These are phyloP conservation scores for Ammospiza caudacuta DNA, from an alignment of 2,113 vertebrate species.

Conservation along the genomic window DNA sequence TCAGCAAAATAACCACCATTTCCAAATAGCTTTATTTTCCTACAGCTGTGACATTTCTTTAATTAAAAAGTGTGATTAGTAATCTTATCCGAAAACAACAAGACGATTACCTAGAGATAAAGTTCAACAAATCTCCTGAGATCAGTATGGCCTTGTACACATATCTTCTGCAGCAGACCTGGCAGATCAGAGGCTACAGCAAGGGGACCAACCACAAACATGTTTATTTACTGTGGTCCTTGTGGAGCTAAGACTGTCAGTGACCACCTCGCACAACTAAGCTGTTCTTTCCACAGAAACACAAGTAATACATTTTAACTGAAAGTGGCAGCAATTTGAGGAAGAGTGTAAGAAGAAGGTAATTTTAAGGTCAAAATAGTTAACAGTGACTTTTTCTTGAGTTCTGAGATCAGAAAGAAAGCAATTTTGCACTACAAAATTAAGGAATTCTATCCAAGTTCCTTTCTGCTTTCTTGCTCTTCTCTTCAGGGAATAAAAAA, in stretches of 20 bases:
- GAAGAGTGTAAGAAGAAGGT: background rate
- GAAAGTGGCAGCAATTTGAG: background rate
- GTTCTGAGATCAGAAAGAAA: background rate
- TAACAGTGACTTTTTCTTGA: background rate
- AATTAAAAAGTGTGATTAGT: constrained; percentile 16
- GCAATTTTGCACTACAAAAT: background rate
- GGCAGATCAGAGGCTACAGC: background rate
- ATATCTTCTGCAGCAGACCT: background rate
- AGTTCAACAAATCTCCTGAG: background rate
- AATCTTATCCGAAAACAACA: background rate
- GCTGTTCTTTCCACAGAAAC: background rate
- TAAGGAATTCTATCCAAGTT: background rate
- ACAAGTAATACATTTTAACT: background rate
- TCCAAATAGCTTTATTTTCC: background rate
- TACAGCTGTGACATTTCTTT: background rate
- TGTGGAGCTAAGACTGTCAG: background rate
- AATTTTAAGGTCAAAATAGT: background rate
- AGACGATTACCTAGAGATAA: background rate
- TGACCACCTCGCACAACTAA: background rate
- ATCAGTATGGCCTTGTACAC: background rate
- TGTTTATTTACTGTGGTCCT: background rate
- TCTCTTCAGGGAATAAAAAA: background rate
- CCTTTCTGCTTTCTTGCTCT: background rate
- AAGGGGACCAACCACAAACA: background rate
- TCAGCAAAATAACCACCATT: background rate